phyloP scores from a whole-genome alignment of 2,113 vertebrate genomes.

The Poecile atricapillus region DNA sequence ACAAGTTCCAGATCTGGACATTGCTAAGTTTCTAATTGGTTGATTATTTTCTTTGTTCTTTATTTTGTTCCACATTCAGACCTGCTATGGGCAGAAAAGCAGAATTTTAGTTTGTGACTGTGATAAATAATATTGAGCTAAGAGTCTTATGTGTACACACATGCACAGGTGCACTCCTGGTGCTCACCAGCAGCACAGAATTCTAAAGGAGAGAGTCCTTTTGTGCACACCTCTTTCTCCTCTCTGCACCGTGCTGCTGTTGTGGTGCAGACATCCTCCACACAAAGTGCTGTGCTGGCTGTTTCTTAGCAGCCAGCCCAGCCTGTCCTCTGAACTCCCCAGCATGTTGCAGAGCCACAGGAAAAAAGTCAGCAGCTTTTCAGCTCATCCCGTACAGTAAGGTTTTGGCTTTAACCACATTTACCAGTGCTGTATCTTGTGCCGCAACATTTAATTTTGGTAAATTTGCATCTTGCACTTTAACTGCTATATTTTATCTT shows the following conservation, averaged over 20 bases:
- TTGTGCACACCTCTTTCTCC: neutral
- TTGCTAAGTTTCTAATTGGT: neutral
- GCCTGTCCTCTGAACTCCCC: neutral
- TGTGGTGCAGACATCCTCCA: neutral
- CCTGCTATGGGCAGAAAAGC: neutral
- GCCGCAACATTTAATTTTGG: neutral
- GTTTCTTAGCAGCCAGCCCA: neutral
- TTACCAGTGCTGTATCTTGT: neutral
- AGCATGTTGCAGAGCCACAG: neutral
- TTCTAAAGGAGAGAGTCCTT: neutral
- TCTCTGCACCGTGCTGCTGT: neutral
- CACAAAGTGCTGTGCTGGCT: neutral
- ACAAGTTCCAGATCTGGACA: neutral
- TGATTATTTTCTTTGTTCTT: neutral
- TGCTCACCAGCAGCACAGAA: neutral
- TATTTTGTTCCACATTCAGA: neutral
- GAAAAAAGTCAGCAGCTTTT: constrained; percentile 29
- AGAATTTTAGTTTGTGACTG: neutral
- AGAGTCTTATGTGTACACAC: neutral
- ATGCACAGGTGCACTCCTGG: neutral
- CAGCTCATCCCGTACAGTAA: neutral
- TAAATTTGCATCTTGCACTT: neutral
- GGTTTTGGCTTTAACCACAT: neutral
- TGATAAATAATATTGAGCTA: neutral
- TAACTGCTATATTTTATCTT: neutral